Evolutionary conservation across 1,140 invertebrate species (phyloP), one percentile per base, ranked within the genome.

Genomic region (Leptoteleia sp.): DNA sequence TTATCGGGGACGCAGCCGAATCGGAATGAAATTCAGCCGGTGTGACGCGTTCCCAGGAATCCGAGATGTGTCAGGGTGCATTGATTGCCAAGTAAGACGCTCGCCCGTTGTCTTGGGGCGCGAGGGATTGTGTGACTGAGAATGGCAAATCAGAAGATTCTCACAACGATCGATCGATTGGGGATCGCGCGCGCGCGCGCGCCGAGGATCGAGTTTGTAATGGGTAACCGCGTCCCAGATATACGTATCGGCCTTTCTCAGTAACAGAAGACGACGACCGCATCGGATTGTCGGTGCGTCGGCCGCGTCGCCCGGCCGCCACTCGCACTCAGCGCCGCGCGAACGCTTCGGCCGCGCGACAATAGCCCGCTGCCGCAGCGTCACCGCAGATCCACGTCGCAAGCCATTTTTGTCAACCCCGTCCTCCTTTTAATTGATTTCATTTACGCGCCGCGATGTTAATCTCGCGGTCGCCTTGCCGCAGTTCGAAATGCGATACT

Each of bases 231-330:
- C 59, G 61, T 1, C 8, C 12, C 37, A 59, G 35, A 75, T 42
- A 72, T 43, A 37, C 12, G 40, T 64, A 27, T 55, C 48, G 8
- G 25, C 31, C 29, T 33, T 62, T 50, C 55, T 62, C 68, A 47
- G 71, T 75, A 75, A 75, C 71, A 50, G 25, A 75, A 75, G 71
- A 75, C 61, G 54, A n/a, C n/a, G n/a, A 50, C 70, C 59, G 50
- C 70, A 57, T 27, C 12, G 6, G 33, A 64, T 48, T 57, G 70
- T 65, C 43, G n/a, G 40, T 33, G 40, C 47, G 57, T 48, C 57
- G 33, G 37, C 8, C 13, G 11, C 29, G n/a, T n/a, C n/a, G n/a
- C n/a, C n/a, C n/a, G n/a, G 42, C 6, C 1, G 16, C 13, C 31
- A 47, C 17, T 25, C 8, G 15, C 17, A 16, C 13, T 42, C 25